Conservation (phyloP, 2,113 vertebrate species). For the Myrmecophaga tridactyla region DNA sequence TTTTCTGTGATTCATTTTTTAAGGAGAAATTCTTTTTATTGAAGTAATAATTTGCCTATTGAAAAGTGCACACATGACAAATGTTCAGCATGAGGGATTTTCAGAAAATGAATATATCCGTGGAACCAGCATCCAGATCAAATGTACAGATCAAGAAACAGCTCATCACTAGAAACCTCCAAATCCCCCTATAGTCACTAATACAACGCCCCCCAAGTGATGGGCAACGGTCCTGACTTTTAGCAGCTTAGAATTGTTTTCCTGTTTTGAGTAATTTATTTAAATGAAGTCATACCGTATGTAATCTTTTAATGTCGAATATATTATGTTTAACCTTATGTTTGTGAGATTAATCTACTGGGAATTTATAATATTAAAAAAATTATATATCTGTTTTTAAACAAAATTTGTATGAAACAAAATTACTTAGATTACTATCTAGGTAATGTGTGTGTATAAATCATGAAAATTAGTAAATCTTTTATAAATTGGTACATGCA, state of each 20-base stretch:
- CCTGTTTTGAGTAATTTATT: background rate
- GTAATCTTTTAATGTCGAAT: background rate
- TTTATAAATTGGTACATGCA: background rate
- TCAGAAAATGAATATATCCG: background rate
- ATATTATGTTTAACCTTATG: background rate
- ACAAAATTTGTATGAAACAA: background rate
- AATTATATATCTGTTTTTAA: background rate
- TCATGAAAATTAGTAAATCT: background rate
- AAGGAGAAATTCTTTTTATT: background rate
- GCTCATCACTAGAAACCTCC: background rate
- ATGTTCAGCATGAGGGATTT: background rate
- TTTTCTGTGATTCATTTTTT: constrained; percentile 7
- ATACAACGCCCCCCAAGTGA: background rate
- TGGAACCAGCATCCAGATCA: background rate
- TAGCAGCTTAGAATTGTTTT: background rate
- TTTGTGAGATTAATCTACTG: background rate
- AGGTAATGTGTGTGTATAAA: background rate
- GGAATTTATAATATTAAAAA: background rate
- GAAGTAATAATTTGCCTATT: background rate
- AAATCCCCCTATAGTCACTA: background rate
- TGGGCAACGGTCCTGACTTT: background rate
- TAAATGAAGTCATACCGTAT: background rate
- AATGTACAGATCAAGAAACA: background rate
- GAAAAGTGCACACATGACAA: background rate
- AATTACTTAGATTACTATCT: background rate